Percentiles rank a stretch among this genome's conserved stretches.
phyloP scores from a whole-genome alignment of 2,113 vertebrate species.

The Rissa tridactyla region DNA sequence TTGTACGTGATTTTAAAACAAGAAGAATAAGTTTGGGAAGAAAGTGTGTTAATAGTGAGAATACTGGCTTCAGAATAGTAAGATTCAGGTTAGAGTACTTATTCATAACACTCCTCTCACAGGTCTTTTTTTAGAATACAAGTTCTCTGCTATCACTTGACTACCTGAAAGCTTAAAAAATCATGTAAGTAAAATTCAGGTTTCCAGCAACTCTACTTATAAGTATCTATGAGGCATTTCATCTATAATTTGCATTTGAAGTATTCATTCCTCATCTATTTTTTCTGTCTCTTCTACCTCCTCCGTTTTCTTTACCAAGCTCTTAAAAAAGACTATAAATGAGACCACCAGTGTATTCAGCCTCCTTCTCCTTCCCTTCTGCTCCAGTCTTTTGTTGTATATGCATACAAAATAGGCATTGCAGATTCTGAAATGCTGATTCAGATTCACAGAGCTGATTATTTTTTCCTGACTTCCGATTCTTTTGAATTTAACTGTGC shows the following conservation, averaged over 20 bases:
- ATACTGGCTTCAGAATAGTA: neutral
- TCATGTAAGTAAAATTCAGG: neutral
- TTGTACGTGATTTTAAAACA: neutral
- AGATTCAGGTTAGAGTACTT: neutral
- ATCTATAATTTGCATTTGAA: neutral
- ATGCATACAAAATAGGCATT: neutral
- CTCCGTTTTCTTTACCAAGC: neutral
- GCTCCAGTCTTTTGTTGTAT: neutral
- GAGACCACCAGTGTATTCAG: neutral
- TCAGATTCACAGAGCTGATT: neutral
- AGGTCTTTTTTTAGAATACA: neutral
- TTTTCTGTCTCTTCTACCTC: neutral
- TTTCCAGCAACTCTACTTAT: neutral
- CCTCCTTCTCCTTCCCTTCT: neutral
- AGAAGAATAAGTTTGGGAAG: neutral
- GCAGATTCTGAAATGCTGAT: neutral
- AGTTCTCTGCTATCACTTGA: neutral
- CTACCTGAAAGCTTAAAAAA: neutral
- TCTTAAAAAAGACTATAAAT: neutral
- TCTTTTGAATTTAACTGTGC: neutral
- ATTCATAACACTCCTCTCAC: neutral
- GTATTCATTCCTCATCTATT: neutral
- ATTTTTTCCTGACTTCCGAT: neutral
- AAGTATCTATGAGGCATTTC: neutral
- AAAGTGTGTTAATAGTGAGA: neutral